phyloP scores from a whole-genome alignment of 2,888 invertebrate species.

The Himalopsyche kuldschensis region DNA sequence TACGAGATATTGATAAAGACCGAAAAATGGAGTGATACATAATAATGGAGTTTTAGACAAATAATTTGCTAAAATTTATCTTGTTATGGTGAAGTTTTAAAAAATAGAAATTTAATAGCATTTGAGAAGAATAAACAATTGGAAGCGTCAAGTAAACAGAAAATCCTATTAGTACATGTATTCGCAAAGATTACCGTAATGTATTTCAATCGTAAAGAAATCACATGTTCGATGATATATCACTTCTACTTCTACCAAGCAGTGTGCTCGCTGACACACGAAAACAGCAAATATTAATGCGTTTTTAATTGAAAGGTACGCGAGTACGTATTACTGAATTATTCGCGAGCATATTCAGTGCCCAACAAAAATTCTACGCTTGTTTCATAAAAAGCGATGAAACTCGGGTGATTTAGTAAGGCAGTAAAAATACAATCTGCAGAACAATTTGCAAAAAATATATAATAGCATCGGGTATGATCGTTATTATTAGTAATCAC shows the following conservation, averaged over 20 bases:
- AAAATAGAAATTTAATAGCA: too few relatives aligned
- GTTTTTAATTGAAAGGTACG: background rate
- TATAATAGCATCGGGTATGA: background rate
- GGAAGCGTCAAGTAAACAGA: too few relatives aligned
- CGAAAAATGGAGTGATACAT: too few relatives aligned
- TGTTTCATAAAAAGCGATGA: background rate
- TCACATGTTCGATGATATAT: too few relatives aligned
- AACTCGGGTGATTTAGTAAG: background rate
- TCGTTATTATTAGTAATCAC: background rate
- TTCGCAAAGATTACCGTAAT: too few relatives aligned
- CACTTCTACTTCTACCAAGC: background rate
- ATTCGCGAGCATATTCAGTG: background rate
- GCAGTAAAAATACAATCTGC: background rate
- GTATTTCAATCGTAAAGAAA: too few relatives aligned
- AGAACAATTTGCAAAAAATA: background rate
- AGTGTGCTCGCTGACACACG: background rate
- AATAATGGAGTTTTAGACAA: too few relatives aligned
- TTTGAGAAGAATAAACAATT: too few relatives aligned
- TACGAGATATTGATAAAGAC: too few relatives aligned
- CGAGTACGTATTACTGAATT: background rate
- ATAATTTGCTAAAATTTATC: too few relatives aligned
- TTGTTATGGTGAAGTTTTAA: too few relatives aligned
- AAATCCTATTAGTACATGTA: too few relatives aligned
- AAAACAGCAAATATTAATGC: background rate
- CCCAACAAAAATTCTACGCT: background rate